Conservation (phyloP, 2,113 vertebrate genomes). For the Lycaon pictus region DNA sequence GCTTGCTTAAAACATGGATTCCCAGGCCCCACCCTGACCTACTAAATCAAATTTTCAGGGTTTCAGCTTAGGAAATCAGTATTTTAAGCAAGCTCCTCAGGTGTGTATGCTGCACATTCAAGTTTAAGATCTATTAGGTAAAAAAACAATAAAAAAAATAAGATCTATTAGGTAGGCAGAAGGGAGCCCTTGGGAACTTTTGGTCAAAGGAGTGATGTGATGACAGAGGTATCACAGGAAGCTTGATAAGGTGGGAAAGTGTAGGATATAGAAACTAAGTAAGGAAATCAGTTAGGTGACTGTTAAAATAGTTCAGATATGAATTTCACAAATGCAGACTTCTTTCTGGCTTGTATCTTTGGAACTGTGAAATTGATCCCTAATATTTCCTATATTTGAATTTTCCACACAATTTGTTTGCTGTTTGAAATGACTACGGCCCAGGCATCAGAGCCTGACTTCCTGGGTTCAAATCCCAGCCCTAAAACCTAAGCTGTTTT, state of each 20-base stretch:
- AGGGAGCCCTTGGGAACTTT: slow-evolving; percentile 23
- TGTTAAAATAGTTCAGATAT: slow-evolving; percentile 26
- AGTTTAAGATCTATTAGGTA: slow-evolving; percentile 22
- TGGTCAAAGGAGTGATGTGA: neutral
- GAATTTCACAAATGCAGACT: slow-evolving; percentile 37
- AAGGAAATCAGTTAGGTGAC: slow-evolving; percentile 5
- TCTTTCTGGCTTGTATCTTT: slow-evolving; percentile 5
- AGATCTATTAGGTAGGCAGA: slow-evolving; percentile 23
- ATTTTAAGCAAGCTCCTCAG: neutral
- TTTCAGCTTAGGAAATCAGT: neutral
- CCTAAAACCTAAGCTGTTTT: neutral
- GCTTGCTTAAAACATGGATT: slow-evolving; percentile 59
- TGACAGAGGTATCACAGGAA: neutral
- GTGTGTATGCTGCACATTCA: neutral
- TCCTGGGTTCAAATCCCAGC: neutral
- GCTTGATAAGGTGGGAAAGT: neutral
- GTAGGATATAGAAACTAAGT: neutral
- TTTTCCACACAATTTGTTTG: slow-evolving; percentile 1
- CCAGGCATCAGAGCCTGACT: neutral
- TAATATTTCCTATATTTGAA: slow-evolving; percentile 32
- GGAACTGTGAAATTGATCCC: neutral
- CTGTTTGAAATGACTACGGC: slow-evolving; percentile 43
- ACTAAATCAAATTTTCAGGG: slow-evolving; percentile 35
- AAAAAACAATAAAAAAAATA: too few species aligned
- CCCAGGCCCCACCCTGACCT: neutral